phyloP scores from a whole-genome alignment of 2,797 vertebrate species.

The Eulemur albifrons region DNA sequence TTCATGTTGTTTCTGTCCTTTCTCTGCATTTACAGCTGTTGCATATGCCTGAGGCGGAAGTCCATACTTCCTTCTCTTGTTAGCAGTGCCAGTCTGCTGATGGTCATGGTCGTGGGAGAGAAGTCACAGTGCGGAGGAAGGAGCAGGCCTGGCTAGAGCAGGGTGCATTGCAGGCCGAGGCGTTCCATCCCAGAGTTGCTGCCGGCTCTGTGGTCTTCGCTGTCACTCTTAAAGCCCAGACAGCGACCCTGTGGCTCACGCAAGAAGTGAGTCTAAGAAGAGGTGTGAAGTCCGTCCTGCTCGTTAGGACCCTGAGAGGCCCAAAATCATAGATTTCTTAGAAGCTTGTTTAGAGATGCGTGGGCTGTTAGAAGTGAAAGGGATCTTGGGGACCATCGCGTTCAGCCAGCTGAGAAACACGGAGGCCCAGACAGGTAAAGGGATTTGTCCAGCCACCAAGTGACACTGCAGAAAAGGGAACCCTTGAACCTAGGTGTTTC shows the following conservation, averaged over 20 bases:
- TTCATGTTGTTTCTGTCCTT: neutral
- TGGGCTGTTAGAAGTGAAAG: neutral
- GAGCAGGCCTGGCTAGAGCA: neutral
- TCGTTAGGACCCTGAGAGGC: neutral
- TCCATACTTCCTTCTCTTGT: slow-evolving; percentile 54
- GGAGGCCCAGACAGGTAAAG: neutral
- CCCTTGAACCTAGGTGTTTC: neutral
- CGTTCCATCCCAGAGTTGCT: neutral
- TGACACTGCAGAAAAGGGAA: neutral
- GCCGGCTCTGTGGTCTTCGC: neutral
- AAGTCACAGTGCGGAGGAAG: neutral
- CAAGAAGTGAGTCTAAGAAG: neutral
- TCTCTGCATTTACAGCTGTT: neutral
- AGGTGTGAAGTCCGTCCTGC: neutral
- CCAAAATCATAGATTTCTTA: neutral
- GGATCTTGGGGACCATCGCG: neutral
- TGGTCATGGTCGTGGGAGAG: neutral
- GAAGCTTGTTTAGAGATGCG: neutral
- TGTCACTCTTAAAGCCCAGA: neutral
- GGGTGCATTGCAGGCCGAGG: neutral
- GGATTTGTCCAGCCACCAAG: neutral
- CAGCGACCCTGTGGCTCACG: no score
- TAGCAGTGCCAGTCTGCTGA: slow-evolving; percentile 27
- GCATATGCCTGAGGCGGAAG: neutral
- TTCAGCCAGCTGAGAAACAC: no score